Conservation (phyloP, 2,797 vertebrate species). For the Steatocranus sp. region DNA sequence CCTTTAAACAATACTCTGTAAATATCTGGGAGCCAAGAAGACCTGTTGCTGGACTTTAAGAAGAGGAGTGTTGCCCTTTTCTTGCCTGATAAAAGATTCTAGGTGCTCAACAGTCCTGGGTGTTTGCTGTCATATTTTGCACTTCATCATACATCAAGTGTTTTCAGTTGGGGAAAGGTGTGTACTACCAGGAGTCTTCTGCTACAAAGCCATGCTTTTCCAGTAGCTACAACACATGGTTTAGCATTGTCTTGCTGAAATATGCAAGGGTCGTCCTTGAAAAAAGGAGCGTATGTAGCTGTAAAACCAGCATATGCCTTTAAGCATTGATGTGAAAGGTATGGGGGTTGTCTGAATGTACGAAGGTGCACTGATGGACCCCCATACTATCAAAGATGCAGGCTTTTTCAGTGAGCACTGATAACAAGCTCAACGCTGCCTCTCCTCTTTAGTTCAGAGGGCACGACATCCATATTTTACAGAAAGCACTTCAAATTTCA, state of each 20-base stretch:
- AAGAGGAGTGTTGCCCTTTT: neutral
- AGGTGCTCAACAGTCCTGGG: neutral
- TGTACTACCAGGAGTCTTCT: neutral
- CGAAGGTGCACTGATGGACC: neutral
- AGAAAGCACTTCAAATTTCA: neutral
- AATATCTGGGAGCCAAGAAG: neutral
- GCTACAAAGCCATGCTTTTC: neutral
- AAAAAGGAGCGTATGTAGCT: neutral
- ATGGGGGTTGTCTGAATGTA: neutral
- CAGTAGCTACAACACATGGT: neutral
- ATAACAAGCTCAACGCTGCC: neutral
- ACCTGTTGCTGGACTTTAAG: neutral
- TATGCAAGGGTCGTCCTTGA: neutral
- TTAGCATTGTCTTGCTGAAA: neutral
- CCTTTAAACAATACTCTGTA: neutral
- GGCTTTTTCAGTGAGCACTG: neutral
- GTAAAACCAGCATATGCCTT: neutral
- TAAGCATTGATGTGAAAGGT: neutral
- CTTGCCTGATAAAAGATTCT: neutral
- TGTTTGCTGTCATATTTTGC: neutral
- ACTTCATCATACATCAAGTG: neutral
- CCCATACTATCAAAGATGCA: neutral
- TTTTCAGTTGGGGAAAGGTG: neutral
- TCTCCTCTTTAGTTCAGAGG: neutral
- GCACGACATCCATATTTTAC: neutral